Conservation (phyloP, 2,888 invertebrate species). For the Timema cristinae region DNA sequence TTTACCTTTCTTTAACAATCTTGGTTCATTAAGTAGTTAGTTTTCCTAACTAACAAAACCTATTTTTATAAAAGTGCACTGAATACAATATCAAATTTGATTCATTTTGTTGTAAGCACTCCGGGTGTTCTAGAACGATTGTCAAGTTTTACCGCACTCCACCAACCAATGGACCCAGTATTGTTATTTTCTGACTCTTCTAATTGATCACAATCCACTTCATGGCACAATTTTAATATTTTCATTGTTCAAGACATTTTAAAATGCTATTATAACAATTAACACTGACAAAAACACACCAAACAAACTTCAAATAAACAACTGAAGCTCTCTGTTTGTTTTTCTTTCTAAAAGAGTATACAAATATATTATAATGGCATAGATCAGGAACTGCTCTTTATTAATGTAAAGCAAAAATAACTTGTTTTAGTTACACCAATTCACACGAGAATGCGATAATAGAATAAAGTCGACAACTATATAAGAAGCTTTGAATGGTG, state of each 20-base stretch:
- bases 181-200: not conserved
- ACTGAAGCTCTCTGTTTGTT: too few species aligned
- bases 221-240: not conserved
- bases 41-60: not conserved
- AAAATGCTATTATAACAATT: not conserved
- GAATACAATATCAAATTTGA: constrained; percentile 1
- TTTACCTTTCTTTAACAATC: too few species aligned
- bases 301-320: not conserved
- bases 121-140: not conserved
- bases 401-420: too few species aligned
- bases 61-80: not conserved
- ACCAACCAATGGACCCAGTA: not conserved
- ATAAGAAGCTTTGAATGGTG: not conserved
- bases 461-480: too few species aligned
- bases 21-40: not conserved
- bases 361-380: not conserved
- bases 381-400: not conserved
- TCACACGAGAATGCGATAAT: too few species aligned
- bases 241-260: not conserved
- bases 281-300: not conserved
- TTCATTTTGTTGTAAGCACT: not conserved
- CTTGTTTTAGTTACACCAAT: too few species aligned
- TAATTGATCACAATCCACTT: not conserved
- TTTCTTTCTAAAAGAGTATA: not conserved
- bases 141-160: not conserved